Base-by-base conservation (phyloP, 2,888 invertebrate species). In the Lysandra coridon region DNA sequence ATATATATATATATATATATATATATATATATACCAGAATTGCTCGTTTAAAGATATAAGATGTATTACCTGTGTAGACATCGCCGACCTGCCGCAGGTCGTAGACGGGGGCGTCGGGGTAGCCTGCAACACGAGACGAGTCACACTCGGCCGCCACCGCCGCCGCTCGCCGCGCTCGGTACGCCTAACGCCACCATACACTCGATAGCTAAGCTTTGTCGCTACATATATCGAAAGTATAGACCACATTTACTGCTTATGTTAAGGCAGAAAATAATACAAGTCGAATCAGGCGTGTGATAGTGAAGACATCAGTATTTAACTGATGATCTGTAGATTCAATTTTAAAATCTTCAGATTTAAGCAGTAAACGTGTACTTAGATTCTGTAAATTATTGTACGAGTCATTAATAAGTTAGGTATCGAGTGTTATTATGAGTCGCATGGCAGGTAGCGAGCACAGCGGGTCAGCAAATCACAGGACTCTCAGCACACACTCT, bases 21-120 rank as follows among this genome's bases (percentile, higher is more conserved):
- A 23, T 23, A 23, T 23, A 23, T 23, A 23, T 23, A 23, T 23
- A 23, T 23, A 23, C 0, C 0, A 23, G 23, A 23, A 23, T 23
- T 23, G 23, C 23, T 23, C 23, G 23, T 23, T 23, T 23, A 23
- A 23, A 23, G 23, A 23, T 23, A 23, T 23, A 53, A 2, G 14
- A 37, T 17, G 69, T 23, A 2, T n/a, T 91, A 97, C 98, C 98
- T 87, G 97, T 96, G 91, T 97, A 96, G 84, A 99, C 97, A 90
- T 98, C 97, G 83, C 98, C 98, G 84, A 96, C 96, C 94, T 99
- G 98, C 88, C 96, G 96, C 89, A 98, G 95, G 95, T 98, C 98
- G 95, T 97, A 97, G 90, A 97, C 95, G 86, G 97, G 97, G 87
- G 96, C 95, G 86, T 96, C 95, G 88, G 96, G 95, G 93, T 96